Evolutionary conservation across 1,140 invertebrate genomes (phyloP).

Genomic region (Meteorus sp.): DNA sequence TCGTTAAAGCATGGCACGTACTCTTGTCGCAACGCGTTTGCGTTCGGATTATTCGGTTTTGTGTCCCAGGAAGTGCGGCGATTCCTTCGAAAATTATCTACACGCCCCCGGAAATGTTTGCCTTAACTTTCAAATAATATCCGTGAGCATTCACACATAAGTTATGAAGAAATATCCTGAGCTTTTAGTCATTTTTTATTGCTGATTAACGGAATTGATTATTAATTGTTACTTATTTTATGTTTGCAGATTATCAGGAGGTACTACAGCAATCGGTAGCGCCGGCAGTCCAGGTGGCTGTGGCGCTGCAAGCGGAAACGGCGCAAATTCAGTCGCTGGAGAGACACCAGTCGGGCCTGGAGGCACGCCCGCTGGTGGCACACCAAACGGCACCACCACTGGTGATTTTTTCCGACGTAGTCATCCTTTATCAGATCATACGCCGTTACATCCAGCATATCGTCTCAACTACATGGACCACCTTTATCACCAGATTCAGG

Average conservation of each 20-base stretch:
- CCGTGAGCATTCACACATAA: no score
- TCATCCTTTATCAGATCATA: constrained; percentile 56
- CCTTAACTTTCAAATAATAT: no score
- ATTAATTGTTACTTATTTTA: constrained; percentile 24
- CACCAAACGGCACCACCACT: constrained; percentile 50
- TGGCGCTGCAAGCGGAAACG: constrained; percentile 36
- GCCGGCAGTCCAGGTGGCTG: constrained; percentile 46
- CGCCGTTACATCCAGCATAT: constrained; percentile 56
- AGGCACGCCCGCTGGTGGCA: constrained; percentile 36
- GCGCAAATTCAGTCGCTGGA: constrained; percentile 35
- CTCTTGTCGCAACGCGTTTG: no score
- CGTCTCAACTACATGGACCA: constrained; percentile 61
- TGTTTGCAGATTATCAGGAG: constrained; percentile 52
- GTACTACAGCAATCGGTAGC: constrained; percentile 52
- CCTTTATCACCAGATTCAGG: constrained; percentile 58
- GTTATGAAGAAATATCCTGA: no score
- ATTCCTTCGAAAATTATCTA: no score
- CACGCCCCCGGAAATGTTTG: no score
- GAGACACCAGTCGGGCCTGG: constrained; percentile 34
- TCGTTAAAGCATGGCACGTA: no score
- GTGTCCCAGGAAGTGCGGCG: no score
- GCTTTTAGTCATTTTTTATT: not conserved
- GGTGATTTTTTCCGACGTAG: constrained; percentile 56
- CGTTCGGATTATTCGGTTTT: no score
- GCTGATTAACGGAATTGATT: not conserved